These are phyloP conservation scores for Delia radicum DNA, from an alignment of 1,140 invertebrate species.

Conservation along the genomic window DNA sequence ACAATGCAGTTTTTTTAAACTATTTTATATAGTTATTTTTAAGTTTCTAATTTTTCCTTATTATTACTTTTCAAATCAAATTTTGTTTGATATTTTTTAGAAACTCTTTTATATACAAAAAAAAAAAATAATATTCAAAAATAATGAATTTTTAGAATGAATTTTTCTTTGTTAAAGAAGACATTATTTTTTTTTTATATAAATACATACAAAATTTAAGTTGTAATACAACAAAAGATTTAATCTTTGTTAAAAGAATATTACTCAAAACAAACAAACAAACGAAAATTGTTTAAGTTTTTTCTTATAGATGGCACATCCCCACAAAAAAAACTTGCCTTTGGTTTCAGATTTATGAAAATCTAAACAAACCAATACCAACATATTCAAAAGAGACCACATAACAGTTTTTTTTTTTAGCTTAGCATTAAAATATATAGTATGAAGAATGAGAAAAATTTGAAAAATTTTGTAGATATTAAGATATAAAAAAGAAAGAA, in stretches of 20 bases:
- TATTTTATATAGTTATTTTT: too few species aligned
- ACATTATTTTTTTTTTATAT: too few species aligned
- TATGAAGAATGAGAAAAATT: background rate
- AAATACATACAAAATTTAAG: background rate
- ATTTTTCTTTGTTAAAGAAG: too few species aligned
- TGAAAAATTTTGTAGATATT: background rate
- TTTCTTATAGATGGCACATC: background rate
- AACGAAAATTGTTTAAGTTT: too few species aligned
- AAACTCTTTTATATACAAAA: background rate
- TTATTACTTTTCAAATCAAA: too few species aligned
- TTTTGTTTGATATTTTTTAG: too few species aligned
- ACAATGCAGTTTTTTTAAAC: too few species aligned
- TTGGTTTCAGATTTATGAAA: background rate
- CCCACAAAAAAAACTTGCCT: background rate
- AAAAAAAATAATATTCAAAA: background rate
- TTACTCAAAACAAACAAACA: background rate
- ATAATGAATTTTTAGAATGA: too few species aligned
- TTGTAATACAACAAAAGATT: slow-evolving; percentile 14
- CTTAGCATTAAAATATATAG: background rate
- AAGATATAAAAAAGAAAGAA: background rate
- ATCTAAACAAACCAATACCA: background rate
- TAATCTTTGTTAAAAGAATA: slow-evolving; percentile 13
- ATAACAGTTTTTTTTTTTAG: background rate
- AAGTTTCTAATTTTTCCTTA: too few species aligned
- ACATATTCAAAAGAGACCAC: slow-evolving; percentile 1